Evolutionary conservation across 2,113 vertebrate species (phyloP).

Genomic region (Hystrix cristata): DNA sequence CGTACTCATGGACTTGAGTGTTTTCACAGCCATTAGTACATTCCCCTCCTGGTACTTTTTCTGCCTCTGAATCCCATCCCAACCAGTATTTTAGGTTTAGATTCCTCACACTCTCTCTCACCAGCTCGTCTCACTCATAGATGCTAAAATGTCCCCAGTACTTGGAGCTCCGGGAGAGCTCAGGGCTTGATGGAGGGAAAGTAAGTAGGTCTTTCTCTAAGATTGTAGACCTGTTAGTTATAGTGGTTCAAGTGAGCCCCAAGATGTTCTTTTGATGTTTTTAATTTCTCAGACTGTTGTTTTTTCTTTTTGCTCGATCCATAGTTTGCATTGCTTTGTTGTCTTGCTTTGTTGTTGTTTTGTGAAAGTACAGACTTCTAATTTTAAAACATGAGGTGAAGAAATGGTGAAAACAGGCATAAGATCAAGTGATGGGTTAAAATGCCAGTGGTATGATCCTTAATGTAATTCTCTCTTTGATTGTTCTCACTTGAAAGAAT

Average conservation of each 20-base stretch:
- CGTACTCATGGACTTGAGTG: neutral
- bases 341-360: constrained; percentile 68
- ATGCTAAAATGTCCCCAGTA: neutral
- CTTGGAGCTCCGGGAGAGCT: neutral
- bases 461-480: constrained; percentile 74
- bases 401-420: constrained; percentile 71
- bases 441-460: constrained; percentile 49
- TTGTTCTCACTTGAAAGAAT: constrained; percentile 80
- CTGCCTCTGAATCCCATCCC: neutral
- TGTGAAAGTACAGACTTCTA: constrained; percentile 57
- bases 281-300: constrained; percentile 21
- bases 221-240: neutral
- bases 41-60: neutral
- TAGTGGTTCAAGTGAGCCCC: neutral
- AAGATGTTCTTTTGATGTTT: constrained; percentile 67
- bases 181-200: neutral
- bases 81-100: neutral
- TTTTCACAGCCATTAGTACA: neutral
- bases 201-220: neutral
- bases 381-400: constrained; percentile 72
- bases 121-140: neutral
- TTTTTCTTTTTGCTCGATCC: neutral
- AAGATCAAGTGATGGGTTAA: constrained; percentile 78
- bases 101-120: neutral
- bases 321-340: constrained; percentile 70